Conservation (phyloP, 2,797 vertebrate genomes). For the Phyllotis vaccarum region DNA sequence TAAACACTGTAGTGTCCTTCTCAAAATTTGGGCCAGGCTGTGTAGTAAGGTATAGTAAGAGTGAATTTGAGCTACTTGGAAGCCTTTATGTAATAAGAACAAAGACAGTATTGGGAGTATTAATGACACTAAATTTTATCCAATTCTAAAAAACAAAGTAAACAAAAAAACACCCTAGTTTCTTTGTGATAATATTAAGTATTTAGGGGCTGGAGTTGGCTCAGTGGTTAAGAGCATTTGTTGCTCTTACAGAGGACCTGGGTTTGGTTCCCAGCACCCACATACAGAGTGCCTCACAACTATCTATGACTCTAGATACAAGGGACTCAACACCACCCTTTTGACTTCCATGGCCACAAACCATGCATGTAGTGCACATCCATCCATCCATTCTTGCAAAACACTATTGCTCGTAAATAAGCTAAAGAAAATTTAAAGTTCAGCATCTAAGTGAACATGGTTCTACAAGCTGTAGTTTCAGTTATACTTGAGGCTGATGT, state of each 20-base stretch:
- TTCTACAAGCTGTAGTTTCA: background rate
- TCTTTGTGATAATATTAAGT: background rate
- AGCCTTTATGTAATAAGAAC: background rate
- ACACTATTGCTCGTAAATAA: background rate
- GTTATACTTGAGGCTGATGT: background rate
- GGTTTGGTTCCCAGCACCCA: background rate
- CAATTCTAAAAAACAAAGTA: background rate
- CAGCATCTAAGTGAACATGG: background rate
- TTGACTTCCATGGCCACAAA: background rate
- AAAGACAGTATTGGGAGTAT: background rate
- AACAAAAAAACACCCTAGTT: background rate
- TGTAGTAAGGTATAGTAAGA: background rate
- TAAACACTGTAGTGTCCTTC: background rate
- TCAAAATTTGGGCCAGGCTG: background rate
- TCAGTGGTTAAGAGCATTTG: background rate
- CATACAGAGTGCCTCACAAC: background rate
- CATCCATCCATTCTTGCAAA: background rate
- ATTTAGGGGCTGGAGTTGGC: background rate
- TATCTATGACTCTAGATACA: too few relatives aligned
- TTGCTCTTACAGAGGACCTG: background rate
- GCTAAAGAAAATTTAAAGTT: background rate
- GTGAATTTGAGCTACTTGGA: background rate
- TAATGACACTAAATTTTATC: slow-evolving; percentile 31
- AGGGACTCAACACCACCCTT: background rate
- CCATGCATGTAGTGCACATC: background rate